Evolutionary conservation across 2,888 invertebrate genomes (phyloP), one percentile per base, ranked within the genome.

Genomic region (Spodoptera littoralis): DNA sequence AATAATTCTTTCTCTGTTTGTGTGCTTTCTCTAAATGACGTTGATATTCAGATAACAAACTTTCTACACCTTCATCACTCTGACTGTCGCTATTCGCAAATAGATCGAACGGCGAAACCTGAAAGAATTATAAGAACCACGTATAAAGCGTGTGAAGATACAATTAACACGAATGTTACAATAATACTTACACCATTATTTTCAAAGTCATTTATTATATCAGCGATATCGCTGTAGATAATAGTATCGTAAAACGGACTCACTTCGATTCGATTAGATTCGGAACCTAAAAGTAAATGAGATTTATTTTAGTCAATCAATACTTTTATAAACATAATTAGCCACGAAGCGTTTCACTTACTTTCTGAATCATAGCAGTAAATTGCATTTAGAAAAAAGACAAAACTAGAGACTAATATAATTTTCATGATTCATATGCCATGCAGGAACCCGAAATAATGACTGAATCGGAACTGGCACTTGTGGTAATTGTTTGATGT

Each of bases 1-100:
- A 68, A 69, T 89, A 91, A 56, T 83, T 84, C 57, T 85, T 75
- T 67, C 86, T 86, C 71, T 93, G 92, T 67, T 91, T 92, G 52
- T 92, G 90, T 60, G 92, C 92, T 77, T 87, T 93, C 48, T 94
- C 91, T 79, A 94, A 86, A 72, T 90, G 89, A 51, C 86, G 87
- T 75, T 94, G 92, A 72, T 94, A 94, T 84, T 94, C 92, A 36
- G 85, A 83, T 67, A 94, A 70, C 48, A 94, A 85, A 73, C 91
- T 89, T 69, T 93, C 92, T 22, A 92, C 78, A 55, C 89, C 88
- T 73, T 94, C 94, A 30, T 90, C 88, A 70, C 91, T 92, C 65
- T 91, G 91, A 74, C 89, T 92, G 2, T 86, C 89, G 73, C 86
- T 90, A 51, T 84, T 83, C 44, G 79, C 58, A 44, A 87, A 73